phyloP scores from a whole-genome alignment of 2,113 vertebrate species.

The Oncorhynchus kisutch region DNA sequence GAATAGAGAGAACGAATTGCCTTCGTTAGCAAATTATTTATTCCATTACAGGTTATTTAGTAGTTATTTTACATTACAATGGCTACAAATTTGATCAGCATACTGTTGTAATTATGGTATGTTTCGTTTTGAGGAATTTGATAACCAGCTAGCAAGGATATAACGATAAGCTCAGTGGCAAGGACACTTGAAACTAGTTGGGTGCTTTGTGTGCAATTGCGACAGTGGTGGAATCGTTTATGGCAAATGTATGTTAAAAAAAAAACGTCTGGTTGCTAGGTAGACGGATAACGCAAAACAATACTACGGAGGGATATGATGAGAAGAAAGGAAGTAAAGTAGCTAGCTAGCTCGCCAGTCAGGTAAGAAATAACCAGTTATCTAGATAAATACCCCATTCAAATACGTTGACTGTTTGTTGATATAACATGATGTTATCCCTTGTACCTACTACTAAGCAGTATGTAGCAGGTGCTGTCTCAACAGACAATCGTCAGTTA shows the following conservation, averaged over 20 bases:
- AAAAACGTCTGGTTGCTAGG: conserved; percentile 52
- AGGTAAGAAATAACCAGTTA: conserved; percentile 20
- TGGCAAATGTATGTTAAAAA: conserved; percentile 61
- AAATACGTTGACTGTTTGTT: background rate
- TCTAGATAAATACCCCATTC: background rate
- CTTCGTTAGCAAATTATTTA: too few species aligned
- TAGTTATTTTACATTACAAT: too few species aligned
- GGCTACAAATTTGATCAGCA: too few species aligned
- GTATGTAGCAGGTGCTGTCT: background rate
- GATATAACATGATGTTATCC: background rate
- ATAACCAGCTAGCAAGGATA: too few species aligned
- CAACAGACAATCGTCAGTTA: background rate
- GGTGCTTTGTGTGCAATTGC: conserved; percentile 24
- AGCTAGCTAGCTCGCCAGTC: conserved; percentile 25
- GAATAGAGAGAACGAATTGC: too few species aligned
- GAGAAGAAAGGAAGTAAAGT: conserved; percentile 43
- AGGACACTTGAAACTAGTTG: too few species aligned
- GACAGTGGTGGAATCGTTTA: conserved; percentile 38
- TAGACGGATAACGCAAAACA: conserved; percentile 17
- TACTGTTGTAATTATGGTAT: too few species aligned
- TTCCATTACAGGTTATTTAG: too few species aligned
- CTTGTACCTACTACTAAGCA: background rate
- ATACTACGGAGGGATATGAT: conserved; percentile 43
- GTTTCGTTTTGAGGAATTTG: too few species aligned
- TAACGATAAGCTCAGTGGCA: too few species aligned